Percentiles rank a stretch among this genome's conserved stretches.
Conservation (phyloP, 64 coral and sea anemone genomes). For the Anthopleura sola region DNA sequence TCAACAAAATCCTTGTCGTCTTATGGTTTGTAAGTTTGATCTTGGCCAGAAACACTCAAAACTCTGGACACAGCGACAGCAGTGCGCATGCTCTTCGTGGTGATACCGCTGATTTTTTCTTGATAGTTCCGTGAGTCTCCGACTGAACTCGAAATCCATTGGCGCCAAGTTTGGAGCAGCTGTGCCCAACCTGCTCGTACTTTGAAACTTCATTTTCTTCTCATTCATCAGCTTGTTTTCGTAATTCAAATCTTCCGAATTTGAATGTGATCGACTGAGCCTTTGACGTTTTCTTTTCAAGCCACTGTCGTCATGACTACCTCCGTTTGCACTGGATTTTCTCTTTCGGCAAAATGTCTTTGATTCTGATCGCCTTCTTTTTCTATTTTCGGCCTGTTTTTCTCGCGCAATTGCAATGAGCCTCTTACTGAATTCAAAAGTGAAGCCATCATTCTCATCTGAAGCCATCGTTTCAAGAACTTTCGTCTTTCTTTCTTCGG, state of each 20-base stretch:
- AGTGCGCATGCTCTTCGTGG: constrained; percentile 8
- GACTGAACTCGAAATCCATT: constrained; percentile 5
- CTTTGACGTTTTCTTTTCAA: neutral
- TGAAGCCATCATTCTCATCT: neutral
- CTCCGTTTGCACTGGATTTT: neutral
- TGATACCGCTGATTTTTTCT: neutral
- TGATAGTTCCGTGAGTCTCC: neutral
- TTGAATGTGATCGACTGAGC: neutral
- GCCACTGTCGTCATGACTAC: neutral
- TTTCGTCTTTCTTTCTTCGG: neutral
- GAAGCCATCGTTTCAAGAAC: neutral
- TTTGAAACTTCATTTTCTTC: neutral
- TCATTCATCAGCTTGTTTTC: neutral
- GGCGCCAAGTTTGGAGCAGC: neutral
- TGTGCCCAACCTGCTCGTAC: neutral
- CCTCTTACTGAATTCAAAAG: neutral
- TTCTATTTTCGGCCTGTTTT: neutral
- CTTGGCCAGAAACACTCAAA: constrained; percentile 21
- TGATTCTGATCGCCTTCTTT: neutral
- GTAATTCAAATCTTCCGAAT: neutral
- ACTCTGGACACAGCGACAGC: constrained; percentile 14
- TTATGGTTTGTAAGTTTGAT: constrained; percentile 14
- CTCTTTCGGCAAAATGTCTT: neutral
- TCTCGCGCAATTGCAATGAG: neutral
- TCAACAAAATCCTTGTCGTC: neutral